A percentile compares a stretch with the other conserved stretches of the same genome.
Conservation (phyloP, 1,140 invertebrate genomes). For the Drosophila mayri region DNA sequence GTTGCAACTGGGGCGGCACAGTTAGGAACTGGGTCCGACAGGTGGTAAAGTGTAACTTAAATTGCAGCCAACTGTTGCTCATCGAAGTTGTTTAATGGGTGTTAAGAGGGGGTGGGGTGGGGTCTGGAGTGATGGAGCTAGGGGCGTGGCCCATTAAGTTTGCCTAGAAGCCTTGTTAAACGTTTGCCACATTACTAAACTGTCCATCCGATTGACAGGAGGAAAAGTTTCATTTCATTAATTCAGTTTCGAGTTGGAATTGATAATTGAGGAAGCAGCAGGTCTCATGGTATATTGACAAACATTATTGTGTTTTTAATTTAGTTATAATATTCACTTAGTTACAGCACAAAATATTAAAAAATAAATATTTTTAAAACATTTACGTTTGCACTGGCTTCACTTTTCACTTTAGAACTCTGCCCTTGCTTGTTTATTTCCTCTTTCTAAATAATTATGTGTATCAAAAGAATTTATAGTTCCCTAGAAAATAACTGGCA, state of each 20-base stretch:
- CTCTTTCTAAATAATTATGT: neutral
- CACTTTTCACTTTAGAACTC: neutral
- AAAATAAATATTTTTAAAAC: neutral
- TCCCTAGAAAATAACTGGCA: neutral
- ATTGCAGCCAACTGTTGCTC: constrained; percentile 80
- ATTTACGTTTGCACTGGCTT: neutral
- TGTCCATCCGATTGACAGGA: constrained; percentile 27
- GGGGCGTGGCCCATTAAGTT: constrained; percentile 35
- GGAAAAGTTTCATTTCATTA: constrained; percentile 38
- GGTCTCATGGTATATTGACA: neutral
- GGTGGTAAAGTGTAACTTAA: constrained; percentile 76
- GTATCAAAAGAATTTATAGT: neutral
- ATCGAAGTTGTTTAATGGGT: constrained; percentile 56
- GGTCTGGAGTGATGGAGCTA: neutral
- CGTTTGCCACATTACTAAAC: constrained; percentile 33
- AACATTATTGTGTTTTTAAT: neutral
- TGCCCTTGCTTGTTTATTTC: neutral
- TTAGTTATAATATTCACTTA: constrained; percentile 1
- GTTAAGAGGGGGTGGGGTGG: neutral
- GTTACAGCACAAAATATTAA: neutral
- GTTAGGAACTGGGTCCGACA: constrained; percentile 30
- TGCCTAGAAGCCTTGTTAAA: constrained; percentile 37
- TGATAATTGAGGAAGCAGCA: constrained; percentile 14
- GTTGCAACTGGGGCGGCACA: constrained; percentile 4
- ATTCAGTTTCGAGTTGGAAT: constrained; percentile 34